Evolutionary conservation across 2,113 vertebrate genomes (phyloP).

Genomic region (Hirundichthys speculiger): DNA sequence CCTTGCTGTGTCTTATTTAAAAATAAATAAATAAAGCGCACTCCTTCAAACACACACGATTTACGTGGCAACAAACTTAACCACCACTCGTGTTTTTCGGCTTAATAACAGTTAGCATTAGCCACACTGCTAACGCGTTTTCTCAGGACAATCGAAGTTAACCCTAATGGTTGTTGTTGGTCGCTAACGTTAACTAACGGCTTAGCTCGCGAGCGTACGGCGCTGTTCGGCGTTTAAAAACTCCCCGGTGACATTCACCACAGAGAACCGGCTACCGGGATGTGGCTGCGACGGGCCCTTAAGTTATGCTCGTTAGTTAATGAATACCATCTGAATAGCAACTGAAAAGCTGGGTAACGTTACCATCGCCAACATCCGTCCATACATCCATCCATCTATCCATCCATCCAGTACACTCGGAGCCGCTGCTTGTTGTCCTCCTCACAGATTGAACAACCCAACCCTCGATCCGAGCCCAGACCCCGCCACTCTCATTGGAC

Average conservation of each 20-base stretch:
- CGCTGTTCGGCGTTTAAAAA: slow-evolving; percentile 50
- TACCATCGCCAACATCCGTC: slow-evolving; percentile 66
- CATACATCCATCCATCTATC: slow-evolving; percentile 31
- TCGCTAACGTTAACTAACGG: slow-evolving; percentile 54
- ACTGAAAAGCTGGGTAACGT: slow-evolving; percentile 42
- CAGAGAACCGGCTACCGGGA: slow-evolving; percentile 18
- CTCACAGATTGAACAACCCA: slow-evolving; percentile 72
- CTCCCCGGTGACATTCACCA: slow-evolving; percentile 57
- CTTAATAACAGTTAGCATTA: slow-evolving; percentile 27
- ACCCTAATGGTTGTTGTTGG: slow-evolving; percentile 51
- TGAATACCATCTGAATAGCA: slow-evolving; percentile 17
- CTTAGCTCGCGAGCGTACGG: slow-evolving; percentile 58
- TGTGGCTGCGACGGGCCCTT: slow-evolving; percentile 6
- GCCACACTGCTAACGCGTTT: slow-evolving; percentile 47
- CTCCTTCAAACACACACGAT: slow-evolving; percentile 14
- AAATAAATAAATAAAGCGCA: neutral
- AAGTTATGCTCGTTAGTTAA: neutral
- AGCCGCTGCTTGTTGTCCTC: slow-evolving; percentile 73
- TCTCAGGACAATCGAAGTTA: slow-evolving; percentile 69
- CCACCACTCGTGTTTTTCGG: neutral
- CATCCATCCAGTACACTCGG: slow-evolving; percentile 61
- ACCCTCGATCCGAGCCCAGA: slow-evolving; percentile 65
- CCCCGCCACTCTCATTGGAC: slow-evolving; percentile 72
- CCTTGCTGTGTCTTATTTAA: neutral
- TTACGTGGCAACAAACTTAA: neutral